These are phyloP conservation scores for Himantopus leucocephalus DNA, from an alignment of 2,113 vertebrate species.

Conservation along the genomic window DNA sequence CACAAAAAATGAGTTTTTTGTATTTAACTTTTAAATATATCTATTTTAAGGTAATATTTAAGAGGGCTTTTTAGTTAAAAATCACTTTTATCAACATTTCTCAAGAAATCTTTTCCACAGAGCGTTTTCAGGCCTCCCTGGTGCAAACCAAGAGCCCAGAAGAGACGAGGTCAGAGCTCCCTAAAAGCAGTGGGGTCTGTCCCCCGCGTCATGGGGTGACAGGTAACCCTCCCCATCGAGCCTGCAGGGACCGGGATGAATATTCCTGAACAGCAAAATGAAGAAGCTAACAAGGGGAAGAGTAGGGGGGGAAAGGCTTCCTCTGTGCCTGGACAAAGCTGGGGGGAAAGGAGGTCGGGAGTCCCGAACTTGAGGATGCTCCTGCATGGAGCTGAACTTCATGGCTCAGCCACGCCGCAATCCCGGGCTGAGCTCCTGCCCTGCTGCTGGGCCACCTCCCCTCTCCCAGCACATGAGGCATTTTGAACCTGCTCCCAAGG, in stretches of 20 bases:
- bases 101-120: neutral
- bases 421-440: neutral
- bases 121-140: neutral
- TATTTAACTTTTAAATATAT: neutral
- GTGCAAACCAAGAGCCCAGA: neutral
- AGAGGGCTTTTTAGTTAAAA: neutral
- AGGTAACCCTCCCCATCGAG: fast-evolving
- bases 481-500: neutral
- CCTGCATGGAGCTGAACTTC: neutral
- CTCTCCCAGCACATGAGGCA: neutral
- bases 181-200: neutral
- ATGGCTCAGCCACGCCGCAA: fast-evolving
- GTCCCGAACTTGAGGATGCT: neutral
- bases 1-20: neutral
- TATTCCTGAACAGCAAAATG: slow-evolving; percentile 44
- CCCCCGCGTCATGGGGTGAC: neutral
- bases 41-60: neutral
- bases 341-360: neutral
- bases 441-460: neutral
- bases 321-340: neutral
- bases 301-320: neutral
- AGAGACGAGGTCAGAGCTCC: neutral
- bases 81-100: neutral
- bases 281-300: slow-evolving; percentile 1
- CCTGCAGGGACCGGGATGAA: neutral